phyloP scores from a whole-genome alignment of 2,113 vertebrate species.

The Lamprotornis superbus region DNA sequence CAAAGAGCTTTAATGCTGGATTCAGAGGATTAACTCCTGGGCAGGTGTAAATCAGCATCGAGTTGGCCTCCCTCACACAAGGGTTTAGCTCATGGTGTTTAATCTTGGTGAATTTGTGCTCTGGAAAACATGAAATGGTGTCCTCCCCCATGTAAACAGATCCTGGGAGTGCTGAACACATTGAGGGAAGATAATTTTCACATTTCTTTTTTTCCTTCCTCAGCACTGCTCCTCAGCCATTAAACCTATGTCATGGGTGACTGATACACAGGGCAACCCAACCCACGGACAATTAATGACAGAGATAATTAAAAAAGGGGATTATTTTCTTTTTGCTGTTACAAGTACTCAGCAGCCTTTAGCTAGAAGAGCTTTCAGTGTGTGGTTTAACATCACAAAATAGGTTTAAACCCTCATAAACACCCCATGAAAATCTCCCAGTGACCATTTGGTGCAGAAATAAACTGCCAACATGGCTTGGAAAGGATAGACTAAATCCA shows the following conservation, averaged over 20 bases:
- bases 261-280: not conserved
- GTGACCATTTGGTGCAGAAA: not conserved
- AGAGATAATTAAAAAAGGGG: not conserved
- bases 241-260: not conserved
- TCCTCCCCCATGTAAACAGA: not conserved
- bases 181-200: not conserved
- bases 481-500: not conserved
- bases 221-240: not conserved
- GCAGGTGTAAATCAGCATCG: slow-evolving; percentile 1
- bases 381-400: not conserved
- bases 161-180: not conserved
- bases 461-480: not conserved
- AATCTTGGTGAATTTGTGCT: not conserved
- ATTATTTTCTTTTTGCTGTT: not conserved
- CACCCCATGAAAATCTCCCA: not conserved
- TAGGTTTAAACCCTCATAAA: not conserved
- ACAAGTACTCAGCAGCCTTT: rapidly evolving
- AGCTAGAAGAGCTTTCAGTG: not conserved
- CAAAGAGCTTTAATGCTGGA: not conserved
- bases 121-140: not conserved
- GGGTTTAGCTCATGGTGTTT: not conserved
- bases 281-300: not conserved
- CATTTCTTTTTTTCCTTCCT: not conserved
- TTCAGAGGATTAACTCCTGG: not conserved
- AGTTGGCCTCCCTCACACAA: not conserved